Base-by-base conservation (phyloP, 2,888 invertebrate species). In the Nomada fucata region DNA sequence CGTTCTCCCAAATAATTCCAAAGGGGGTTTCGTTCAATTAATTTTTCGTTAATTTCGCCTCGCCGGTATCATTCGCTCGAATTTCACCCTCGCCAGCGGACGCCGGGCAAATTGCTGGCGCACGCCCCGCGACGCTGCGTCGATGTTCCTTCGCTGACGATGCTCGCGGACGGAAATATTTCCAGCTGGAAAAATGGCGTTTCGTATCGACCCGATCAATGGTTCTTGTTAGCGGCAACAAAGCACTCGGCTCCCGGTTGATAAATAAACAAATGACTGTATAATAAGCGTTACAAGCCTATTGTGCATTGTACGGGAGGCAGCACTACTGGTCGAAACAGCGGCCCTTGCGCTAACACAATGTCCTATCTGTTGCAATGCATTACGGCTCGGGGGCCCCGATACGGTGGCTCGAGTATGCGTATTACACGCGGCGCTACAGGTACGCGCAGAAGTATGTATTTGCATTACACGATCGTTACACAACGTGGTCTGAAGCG, bases 251-350 rank as follows among this genome's bases (percentile, higher is more conserved):
- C 68, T n/a, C 63, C 53, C 60, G 83, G 76, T 86, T 81, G 80
- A 88, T 88, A 87, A 88, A 85, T 88, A 88, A 88, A 88, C 83
- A 88, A 88, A 88, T 88, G 82, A 88, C 79, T 70, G 76, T 82
- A 74, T 83, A 86, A 85, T 83, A 76, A 71, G 77, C 67, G 85
- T 64, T 72, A 76, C 81, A 76, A 63, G 76, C 68, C 86, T 82
- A 88, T 88, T 88, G 88, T 88, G 85, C 87, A 88, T 88, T 88
- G 86, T 88, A 81, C 74, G 29, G 77, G 64, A 73, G 77, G 79
- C 71, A 52, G 75, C 70, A 61, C 74, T 79, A 57, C 74, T 59
- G 55, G 61, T 26, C 52, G 73, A 60, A 68, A 70, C 79, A 76
- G 52, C 65, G 63, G 57, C 60, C 77, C 76, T 79, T 80, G 72